Evolutionary conservation across 1,140 invertebrate species (phyloP).

Genomic region (Lineus longissimus): DNA sequence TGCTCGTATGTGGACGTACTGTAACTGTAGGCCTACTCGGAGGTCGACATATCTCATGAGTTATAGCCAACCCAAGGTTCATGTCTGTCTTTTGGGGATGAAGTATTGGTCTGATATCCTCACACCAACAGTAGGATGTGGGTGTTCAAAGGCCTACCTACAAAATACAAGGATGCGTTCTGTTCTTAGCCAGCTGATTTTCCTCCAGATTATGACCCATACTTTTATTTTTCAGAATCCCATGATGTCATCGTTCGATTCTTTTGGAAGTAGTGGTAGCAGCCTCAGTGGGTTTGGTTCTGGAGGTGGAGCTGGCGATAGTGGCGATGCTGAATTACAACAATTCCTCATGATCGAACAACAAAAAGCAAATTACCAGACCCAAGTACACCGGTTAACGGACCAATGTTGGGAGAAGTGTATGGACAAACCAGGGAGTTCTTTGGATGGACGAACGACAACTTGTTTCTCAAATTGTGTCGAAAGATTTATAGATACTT

Average conservation of each 20-base stretch:
- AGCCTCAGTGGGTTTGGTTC: background rate
- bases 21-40: too few species aligned
- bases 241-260: slow-evolving; percentile 1
- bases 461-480: slow-evolving; percentile 3
- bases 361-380: background rate
- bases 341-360: background rate
- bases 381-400: background rate
- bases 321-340: background rate
- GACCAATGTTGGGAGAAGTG: slow-evolving; percentile 1
- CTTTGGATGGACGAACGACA: background rate
- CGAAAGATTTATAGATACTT: slow-evolving; percentile 1
- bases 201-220: too few species aligned
- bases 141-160: too few species aligned
- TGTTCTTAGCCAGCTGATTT: too few species aligned
- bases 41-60: too few species aligned
- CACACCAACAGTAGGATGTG: too few species aligned
- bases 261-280: background rate
- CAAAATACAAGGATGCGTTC: too few species aligned
- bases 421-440: background rate
- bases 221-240: too few species aligned
- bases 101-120: too few species aligned
- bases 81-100: too few species aligned
- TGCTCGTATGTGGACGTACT: too few species aligned
- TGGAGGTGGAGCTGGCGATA: background rate
- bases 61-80: too few species aligned